phyloP scores from a whole-genome alignment of 2,797 vertebrate species.

The Taeniopygia guttata region DNA sequence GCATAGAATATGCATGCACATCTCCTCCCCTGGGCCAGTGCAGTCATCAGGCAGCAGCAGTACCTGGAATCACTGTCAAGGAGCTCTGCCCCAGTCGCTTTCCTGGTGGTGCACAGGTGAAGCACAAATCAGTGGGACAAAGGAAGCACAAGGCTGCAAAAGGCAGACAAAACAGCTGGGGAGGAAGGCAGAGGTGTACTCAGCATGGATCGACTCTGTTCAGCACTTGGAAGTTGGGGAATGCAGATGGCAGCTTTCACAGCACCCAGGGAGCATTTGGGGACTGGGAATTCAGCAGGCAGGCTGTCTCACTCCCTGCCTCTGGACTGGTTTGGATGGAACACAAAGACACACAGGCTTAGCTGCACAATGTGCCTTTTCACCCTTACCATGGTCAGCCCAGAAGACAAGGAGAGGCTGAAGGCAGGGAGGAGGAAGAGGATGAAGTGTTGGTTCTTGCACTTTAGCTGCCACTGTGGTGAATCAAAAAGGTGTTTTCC shows the following conservation, averaged over 20 bases:
- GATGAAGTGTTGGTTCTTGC: neutral
- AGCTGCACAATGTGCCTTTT: neutral
- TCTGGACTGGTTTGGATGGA: neutral
- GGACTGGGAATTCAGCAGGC: neutral
- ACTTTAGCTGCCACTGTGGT: neutral
- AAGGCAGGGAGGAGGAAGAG: neutral
- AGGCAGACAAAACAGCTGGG: neutral
- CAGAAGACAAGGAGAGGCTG: neutral
- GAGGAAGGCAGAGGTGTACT: neutral
- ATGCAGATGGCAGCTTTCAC: neutral
- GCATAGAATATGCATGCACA: fast-evolving
- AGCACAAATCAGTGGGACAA: neutral
- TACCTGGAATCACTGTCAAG: neutral
- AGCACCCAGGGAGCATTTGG: neutral
- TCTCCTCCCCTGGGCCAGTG: neutral
- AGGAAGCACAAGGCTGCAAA: neutral
- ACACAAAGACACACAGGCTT: neutral
- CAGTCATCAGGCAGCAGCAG: neutral
- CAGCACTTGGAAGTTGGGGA: neutral
- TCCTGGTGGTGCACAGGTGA: fast-evolving
- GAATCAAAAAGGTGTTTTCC: neutral
- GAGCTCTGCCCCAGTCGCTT: neutral
- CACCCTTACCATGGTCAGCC: fast-evolving
- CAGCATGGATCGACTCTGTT: neutral
- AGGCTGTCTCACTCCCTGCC: neutral